These are phyloP conservation scores for Neotoxoptera formosana DNA, from an alignment of 1,140 invertebrate species.

Conservation along the genomic window DNA sequence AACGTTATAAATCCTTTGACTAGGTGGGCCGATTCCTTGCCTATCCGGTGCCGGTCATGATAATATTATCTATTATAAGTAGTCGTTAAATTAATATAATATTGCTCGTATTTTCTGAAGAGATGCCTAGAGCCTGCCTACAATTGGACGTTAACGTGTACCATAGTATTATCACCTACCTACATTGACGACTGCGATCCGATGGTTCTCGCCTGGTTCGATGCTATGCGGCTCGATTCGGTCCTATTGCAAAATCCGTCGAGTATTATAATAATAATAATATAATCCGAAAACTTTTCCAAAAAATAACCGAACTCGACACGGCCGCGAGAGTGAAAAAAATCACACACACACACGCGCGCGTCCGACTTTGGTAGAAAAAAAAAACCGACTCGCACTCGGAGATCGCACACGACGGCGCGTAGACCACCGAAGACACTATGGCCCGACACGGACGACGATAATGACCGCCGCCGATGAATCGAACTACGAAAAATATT, in stretches of 20 bases:
- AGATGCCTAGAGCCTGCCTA: not conserved
- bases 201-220: too few species aligned
- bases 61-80: too few species aligned
- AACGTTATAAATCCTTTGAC: too few species aligned
- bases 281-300: not conserved
- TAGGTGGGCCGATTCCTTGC: too few species aligned
- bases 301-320: not conserved
- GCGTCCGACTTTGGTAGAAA: not conserved
- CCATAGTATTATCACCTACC: not conserved
- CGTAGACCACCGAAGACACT: not conserved
- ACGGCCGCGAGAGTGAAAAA: not conserved
- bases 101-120: too few species aligned
- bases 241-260: not conserved
- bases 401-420: not conserved
- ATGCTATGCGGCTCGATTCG: not conserved
- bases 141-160: not conserved
- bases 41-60: too few species aligned
- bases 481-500: too few species aligned
- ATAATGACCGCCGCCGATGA: too few species aligned
- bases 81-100: too few species aligned
- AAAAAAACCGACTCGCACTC: not conserved
- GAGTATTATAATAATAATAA: not conserved
- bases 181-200: not conserved
- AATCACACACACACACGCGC: not conserved
- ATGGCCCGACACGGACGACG: not conserved